Evolutionary conservation across 2,113 vertebrate species (phyloP).

Genomic region (Mesocricetus auratus): DNA sequence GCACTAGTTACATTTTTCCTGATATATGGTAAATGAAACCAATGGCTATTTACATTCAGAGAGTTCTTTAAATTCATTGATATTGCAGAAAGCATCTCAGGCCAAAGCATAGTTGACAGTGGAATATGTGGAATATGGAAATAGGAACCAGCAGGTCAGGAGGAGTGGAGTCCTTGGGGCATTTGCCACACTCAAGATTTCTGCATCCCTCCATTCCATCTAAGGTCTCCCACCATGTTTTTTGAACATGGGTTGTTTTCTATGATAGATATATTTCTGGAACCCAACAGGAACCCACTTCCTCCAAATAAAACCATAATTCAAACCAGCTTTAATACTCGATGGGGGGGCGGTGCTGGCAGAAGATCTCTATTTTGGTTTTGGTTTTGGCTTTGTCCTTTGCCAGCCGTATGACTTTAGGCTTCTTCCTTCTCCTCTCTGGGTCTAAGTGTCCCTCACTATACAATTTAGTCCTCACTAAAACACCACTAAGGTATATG

Average conservation of each 20-base stretch:
- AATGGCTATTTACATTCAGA: slow-evolving; percentile 12
- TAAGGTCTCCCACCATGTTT: background rate
- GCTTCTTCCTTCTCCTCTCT: background rate
- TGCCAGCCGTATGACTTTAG: slow-evolving; percentile 4
- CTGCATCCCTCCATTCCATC: background rate
- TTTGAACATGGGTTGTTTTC: background rate
- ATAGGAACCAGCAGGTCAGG: background rate
- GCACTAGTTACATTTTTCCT: slow-evolving; percentile 10
- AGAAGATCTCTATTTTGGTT: slow-evolving; percentile 14
- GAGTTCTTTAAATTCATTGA: no score
- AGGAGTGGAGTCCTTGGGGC: background rate
- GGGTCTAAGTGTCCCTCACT: background rate
- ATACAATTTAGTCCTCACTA: slow-evolving; percentile 8
- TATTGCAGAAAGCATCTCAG: background rate
- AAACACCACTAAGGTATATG: background rate
- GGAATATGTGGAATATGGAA: background rate
- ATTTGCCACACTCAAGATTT: background rate
- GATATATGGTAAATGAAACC: background rate
- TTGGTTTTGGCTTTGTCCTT: slow-evolving; percentile 6
- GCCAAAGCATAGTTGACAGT: background rate
- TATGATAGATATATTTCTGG: slow-evolving; percentile 13
- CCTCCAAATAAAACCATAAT: slow-evolving; percentile 35
- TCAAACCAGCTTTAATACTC: background rate
- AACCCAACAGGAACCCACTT: background rate
- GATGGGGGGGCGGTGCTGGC: background rate